A percentile compares a stretch with the other conserved stretches of the same genome.
phyloP scores from a whole-genome alignment of 37 sponge, comb jelly and placozoan genomes.

The Cladorhizidae sp. region DNA sequence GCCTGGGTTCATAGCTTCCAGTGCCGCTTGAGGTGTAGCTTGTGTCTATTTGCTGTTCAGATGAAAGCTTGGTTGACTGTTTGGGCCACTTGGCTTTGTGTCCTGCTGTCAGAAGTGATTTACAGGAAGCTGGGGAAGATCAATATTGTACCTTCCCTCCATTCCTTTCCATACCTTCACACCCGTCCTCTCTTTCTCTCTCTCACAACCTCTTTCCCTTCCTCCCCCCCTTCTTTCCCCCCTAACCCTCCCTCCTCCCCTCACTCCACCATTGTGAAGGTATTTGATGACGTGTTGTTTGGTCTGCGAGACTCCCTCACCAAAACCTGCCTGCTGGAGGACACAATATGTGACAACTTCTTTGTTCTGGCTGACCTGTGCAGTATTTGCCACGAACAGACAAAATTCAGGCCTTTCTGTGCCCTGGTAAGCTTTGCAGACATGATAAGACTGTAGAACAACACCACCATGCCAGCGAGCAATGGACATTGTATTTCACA shows the following conservation, averaged over 20 bases:
- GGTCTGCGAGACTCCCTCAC: conserved; percentile 22
- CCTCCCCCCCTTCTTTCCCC: neutral
- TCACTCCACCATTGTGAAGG: conserved; percentile 23
- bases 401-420: conserved; percentile 61
- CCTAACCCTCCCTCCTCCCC: conserved; percentile 2
- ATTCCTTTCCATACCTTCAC: no score
- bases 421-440: conserved; percentile 57
- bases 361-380: conserved; percentile 56
- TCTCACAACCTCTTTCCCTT: neutral
- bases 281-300: conserved; percentile 34
- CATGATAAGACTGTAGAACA: no score
- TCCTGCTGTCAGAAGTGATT: no score
- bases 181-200: neutral
- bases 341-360: conserved; percentile 14
- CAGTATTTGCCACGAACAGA: conserved; percentile 17
- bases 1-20: no score
- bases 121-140: no score
- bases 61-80: no score
- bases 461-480: no score
- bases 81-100: no score
- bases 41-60: no score
- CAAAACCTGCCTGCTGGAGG: conserved; percentile 7
- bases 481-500: neutral
- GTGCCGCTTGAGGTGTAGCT: no score
- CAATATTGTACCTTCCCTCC: no score